Evolutionary conservation across 2,797 vertebrate species (phyloP).

Genomic region (Monodelphis domestica): DNA sequence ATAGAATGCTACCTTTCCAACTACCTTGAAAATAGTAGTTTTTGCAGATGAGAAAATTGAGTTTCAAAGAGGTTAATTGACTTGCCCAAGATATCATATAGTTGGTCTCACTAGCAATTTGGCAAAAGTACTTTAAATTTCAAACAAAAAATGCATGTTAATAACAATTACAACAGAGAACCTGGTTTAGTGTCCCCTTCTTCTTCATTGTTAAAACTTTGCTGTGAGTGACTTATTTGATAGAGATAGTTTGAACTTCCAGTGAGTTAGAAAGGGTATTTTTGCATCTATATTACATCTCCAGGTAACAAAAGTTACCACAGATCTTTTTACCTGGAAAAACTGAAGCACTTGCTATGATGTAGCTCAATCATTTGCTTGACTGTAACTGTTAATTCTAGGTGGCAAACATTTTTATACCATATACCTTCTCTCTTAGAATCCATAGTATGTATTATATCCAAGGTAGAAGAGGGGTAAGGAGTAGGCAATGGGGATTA

Average conservation of each 20-base stretch:
- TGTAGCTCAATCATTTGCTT: background rate
- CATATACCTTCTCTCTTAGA: no score
- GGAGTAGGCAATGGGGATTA: no score
- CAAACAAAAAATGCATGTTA: background rate
- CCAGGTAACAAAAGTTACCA: no score
- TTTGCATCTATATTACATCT: background rate
- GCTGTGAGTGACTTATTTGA: background rate
- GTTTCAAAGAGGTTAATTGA: background rate
- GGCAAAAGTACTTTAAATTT: background rate
- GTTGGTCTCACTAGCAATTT: background rate
- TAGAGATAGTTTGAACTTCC: background rate
- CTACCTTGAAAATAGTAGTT: background rate
- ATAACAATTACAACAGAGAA: background rate
- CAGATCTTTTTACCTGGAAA: background rate
- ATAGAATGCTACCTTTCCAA: background rate
- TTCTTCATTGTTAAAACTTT: background rate
- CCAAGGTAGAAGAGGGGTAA: no score
- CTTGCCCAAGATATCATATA: background rate
- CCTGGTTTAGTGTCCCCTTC: background rate
- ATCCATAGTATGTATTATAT: no score
- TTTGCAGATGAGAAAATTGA: background rate
- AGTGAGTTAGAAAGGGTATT: background rate
- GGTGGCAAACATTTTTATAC: no score
- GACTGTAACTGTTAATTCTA: background rate
- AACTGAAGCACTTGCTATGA: background rate